These are phyloP conservation scores for Pyrgus malvae DNA, from an alignment of 2,888 invertebrate genomes.

Conservation along the genomic window DNA sequence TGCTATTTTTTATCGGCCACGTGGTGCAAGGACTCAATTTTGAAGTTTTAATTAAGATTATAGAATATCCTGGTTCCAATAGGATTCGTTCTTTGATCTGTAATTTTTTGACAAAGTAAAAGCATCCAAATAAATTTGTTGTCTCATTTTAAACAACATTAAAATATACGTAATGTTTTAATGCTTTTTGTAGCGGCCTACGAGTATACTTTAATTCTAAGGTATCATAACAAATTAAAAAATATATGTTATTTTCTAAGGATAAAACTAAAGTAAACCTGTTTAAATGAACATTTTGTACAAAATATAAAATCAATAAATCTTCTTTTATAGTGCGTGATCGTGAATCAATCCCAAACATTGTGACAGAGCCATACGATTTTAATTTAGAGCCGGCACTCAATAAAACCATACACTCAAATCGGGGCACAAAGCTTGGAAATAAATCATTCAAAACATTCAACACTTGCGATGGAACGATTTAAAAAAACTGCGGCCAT, in stretches of 20 bases:
- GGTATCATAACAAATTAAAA: no score
- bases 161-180: no score
- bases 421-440: slow-evolving; percentile 47
- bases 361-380: slow-evolving; percentile 53
- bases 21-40: slow-evolving; percentile 16
- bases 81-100: no score
- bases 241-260: no score
- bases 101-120: no score
- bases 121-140: no score
- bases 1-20: slow-evolving; percentile 27
- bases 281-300: no score
- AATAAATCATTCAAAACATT: slow-evolving; percentile 74
- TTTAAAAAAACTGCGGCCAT: slow-evolving; percentile 68
- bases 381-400: slow-evolving; percentile 40
- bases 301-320: slow-evolving; percentile 8
- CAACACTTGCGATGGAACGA: slow-evolving; percentile 70
- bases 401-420: slow-evolving; percentile 44
- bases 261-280: no score
- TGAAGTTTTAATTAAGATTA: background rate
- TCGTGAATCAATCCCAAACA: slow-evolving; percentile 54
- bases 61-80: no score
- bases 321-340: slow-evolving; percentile 32
- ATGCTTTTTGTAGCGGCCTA: no score
- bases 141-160: no score
- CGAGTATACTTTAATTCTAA: no score